Conservation (phyloP, 2,113 vertebrate genomes). For the Ondatra zibethicus region DNA sequence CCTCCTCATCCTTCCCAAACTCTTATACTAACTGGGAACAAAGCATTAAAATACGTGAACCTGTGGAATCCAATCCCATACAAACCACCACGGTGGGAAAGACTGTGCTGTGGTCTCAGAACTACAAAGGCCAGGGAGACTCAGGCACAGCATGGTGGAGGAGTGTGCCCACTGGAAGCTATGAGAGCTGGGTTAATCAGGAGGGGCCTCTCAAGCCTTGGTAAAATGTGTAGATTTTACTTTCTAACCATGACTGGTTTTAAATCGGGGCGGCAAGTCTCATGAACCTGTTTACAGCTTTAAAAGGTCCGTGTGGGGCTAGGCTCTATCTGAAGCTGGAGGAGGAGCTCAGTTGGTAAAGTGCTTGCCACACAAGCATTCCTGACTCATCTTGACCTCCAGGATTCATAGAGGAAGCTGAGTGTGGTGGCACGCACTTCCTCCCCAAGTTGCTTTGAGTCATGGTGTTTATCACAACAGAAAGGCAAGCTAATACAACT, state of each 20-base stretch:
- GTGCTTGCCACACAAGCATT: neutral
- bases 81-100: neutral
- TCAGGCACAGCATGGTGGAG: neutral
- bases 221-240: neutral
- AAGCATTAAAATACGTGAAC: neutral
- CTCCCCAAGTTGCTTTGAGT: neutral
- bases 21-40: neutral
- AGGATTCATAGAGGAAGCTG: no score
- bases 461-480: neutral
- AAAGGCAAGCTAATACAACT: neutral
- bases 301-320: neutral
- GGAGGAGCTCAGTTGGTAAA: neutral
- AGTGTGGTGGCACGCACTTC: neutral
- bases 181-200: neutral
- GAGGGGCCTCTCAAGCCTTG: neutral
- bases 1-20: neutral
- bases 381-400: neutral
- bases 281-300: neutral
- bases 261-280: neutral
- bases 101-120: neutral
- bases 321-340: neutral
- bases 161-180: neutral
- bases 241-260: conserved; percentile 15
- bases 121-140: neutral
- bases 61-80: neutral